Percentiles rank a stretch among this genome's conserved stretches.
Evolutionary conservation across 2,888 invertebrate species (phyloP).

Genomic region (Rambutsinella grinnellia): DNA sequence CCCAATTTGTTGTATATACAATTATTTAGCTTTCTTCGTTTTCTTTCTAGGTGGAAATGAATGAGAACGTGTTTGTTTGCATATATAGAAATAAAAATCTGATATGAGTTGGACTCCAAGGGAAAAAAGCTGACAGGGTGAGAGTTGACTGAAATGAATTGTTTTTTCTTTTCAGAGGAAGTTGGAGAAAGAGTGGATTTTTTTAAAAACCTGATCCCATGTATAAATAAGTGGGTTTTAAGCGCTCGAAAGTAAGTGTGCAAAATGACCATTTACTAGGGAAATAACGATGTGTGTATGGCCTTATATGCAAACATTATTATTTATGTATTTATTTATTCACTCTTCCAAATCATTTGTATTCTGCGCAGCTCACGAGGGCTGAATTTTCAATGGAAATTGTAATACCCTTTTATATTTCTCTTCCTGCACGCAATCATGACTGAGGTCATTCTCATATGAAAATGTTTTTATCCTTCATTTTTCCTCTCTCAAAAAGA

Average conservation of each 20-base stretch:
- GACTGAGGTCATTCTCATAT: too few relatives aligned
- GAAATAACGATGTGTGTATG: constrained; percentile 32
- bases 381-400: too few relatives aligned
- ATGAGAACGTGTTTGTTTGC: too few relatives aligned
- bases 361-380: background rate
- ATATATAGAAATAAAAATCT: too few relatives aligned
- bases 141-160: constrained; percentile 47
- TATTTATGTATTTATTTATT: background rate
- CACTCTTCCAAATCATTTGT: background rate
- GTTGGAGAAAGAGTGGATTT: too few relatives aligned
- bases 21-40: too few relatives aligned
- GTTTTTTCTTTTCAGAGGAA: constrained; percentile 19
- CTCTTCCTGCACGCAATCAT: too few relatives aligned
- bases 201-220: too few relatives aligned
- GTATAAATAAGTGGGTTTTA: too few relatives aligned
- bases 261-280: constrained; percentile 44
- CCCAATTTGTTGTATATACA: constrained; percentile 36
- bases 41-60: too few relatives aligned
- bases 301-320: constrained; percentile 5
- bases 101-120: too few relatives aligned
- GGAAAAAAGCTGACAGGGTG: constrained; percentile 24
- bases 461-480: background rate
- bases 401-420: background rate
- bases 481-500: background rate
- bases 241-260: constrained; percentile 32